Percentiles rank a stretch among this genome's conserved stretches.
phyloP scores from a whole-genome alignment of 2,797 vertebrate genomes.

The Galagoides demidoff region DNA sequence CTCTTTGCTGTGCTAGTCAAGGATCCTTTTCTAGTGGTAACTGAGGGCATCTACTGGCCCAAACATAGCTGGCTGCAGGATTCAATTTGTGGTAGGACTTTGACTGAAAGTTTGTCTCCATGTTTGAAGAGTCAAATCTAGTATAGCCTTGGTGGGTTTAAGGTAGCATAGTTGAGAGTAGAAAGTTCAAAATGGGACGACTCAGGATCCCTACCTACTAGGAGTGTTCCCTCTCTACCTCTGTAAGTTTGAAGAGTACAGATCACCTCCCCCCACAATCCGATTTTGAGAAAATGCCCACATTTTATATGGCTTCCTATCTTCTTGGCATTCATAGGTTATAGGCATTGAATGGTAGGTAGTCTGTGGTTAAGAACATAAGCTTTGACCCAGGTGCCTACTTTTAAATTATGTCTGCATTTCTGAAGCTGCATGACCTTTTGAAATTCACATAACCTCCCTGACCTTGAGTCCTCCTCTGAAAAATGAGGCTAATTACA shows the following conservation, averaged over 20 bases:
- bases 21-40: background rate
- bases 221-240: background rate
- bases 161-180: background rate
- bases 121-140: background rate
- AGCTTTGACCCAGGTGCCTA: background rate
- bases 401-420: constrained; percentile 7
- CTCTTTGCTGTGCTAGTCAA: background rate
- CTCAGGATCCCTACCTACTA: background rate
- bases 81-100: background rate
- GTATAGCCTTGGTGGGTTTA: background rate
- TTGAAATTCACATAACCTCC: background rate
- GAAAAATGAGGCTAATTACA: background rate
- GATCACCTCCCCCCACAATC: no score
- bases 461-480: constrained; percentile 46
- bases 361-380: background rate
- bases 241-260: background rate
- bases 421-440: background rate
- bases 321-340: background rate
- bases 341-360: background rate
- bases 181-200: background rate
- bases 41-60: background rate
- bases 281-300: background rate
- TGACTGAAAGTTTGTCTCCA: no score
- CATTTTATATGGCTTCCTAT: background rate
- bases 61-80: background rate